Conservation (phyloP, 2,888 invertebrate genomes). For the Pilophorus perplexus region DNA sequence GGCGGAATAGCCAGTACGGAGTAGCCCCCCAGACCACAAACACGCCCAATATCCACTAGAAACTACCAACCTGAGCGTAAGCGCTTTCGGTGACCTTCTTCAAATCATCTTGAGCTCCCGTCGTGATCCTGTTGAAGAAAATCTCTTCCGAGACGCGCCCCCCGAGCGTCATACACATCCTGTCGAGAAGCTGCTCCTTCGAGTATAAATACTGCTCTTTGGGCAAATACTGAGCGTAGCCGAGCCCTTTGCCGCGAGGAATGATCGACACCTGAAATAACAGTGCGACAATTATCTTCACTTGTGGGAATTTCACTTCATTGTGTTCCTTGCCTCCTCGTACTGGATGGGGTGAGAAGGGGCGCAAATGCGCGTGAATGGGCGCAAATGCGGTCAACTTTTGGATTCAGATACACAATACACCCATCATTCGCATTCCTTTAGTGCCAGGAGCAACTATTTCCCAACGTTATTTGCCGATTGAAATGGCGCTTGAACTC, state of each 20-base stretch:
- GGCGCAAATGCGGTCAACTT: too few species aligned
- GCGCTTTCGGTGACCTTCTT: constrained; percentile 98
- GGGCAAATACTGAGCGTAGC: constrained; percentile 98
- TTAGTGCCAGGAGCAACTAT: too few species aligned
- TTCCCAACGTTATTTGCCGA: too few species aligned
- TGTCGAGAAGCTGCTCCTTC: constrained; percentile 91
- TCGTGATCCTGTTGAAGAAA: constrained; percentile 93
- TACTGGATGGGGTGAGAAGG: too few species aligned
- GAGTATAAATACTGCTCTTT: constrained; percentile 97
- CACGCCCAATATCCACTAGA: too few species aligned
- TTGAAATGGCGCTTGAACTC: too few species aligned
- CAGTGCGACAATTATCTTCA: not conserved
- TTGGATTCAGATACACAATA: too few species aligned
- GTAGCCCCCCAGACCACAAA: too few species aligned
- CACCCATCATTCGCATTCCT: too few species aligned
- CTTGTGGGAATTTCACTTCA: not conserved
- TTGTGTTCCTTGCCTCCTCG: too few species aligned
- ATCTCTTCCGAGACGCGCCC: constrained; percentile 96
- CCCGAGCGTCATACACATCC: constrained; percentile 99
- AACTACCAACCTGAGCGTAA: constrained; percentile 87
- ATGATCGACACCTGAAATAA: constrained; percentile 81
- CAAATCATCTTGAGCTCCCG: constrained; percentile 97
- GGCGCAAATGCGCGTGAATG: too few species aligned
- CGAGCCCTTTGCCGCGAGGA: constrained; percentile 95
- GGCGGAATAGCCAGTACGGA: too few species aligned